Evolutionary conservation across 2,888 invertebrate species (phyloP), one percentile per base, ranked within the genome.

Genomic region (Tipula helvola): DNA sequence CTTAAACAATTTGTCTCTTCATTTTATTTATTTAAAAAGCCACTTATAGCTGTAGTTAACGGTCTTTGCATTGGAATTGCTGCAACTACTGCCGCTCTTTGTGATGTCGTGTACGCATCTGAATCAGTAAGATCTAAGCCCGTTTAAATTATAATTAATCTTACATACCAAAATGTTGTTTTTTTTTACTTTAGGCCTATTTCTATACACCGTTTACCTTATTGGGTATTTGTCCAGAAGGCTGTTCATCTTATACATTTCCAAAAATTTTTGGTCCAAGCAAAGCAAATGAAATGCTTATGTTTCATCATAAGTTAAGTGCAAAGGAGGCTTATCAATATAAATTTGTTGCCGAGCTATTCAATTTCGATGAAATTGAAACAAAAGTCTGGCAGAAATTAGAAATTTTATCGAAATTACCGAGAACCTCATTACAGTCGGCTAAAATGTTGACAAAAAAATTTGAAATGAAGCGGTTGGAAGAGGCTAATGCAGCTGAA

Each of bases 51-150:
- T 13, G 92, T 98, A 87, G 95, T 99, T 0, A 98, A 99, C 93
- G 99, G 99, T 1, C 98, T 98, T 83, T 97, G 98, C 13, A 94
- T 99, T 88, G 99, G 99, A 39, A 95, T 99, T 88, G 95, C 95
- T 83, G 95, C 95, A 3, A 99, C 99, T 0, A 95, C 96, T 10
- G 92, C 97, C 86, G 95, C 95, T 0, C 92, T 99, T 0, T 97
- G 95, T 92, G 99, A 99, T 92, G 93, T 96, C 87, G 95, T 98
- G 5, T 97, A 97, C 93, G 96, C 97, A 87, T 94, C 95, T 13
- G 96, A 98, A 88, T 94, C 92, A 91, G 97, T 96, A 91, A 92
- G 91, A 39, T 39, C 39, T 39, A 39, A 39, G 7, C 39, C 7
- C 39, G 39, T 28, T 28, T 28, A 28, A 39, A 39, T 7, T 39